Evolutionary conservation across 2,113 vertebrate genomes (phyloP), one percentile per base, ranked within the genome.

Genomic region (Sturnus vulgaris): DNA sequence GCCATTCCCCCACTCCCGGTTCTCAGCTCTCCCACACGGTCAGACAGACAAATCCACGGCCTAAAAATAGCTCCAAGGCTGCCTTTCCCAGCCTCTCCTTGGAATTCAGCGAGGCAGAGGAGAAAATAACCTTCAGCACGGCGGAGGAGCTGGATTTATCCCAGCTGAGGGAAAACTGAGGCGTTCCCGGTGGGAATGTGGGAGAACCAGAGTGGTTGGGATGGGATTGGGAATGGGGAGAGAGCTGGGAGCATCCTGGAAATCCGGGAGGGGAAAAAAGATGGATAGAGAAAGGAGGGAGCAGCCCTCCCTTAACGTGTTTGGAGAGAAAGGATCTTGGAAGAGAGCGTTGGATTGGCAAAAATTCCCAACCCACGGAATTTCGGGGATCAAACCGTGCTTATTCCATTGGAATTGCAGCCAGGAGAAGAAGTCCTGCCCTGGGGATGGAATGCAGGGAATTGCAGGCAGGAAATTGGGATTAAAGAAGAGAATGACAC

Each of bases 51-150:
- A 85, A 93, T 73, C 84, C 30, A 23, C 2, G 39, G 35, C 56
- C 92, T 91, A 91, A 84, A 97, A 97, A 95, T 95, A 94, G 79
- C 90, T 92, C 18, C 55, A 7, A 31, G 11, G 24, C 68, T 66
- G 92, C 90, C 84, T 63, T 95, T 87, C 80, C 70, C 87, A 65
- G 82, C 37, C 90, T 94, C 52, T 88, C 93, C 85, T 55, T 64
- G 5, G 18, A 78, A 95, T 71, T 88, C 90, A 86, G 90, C 6
- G 60, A 96, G 94, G 82, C 85, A 64, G 94, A 94, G 94, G 93
- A 92, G 93, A 95, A 95, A 95, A 95, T 68, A 77, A 90, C 95
- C 94, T 94, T 84, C 86, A 71, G 83, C 13, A 0, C 80, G 11
- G 75, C 9, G 1, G 18, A 23, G 64, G 53, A 53, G 72, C 33